Percentiles rank a stretch among this genome's conserved stretches.
These are phyloP conservation scores for Harpegnathos saltator DNA, from an alignment of 1,140 invertebrate genomes.

Conservation along the genomic window DNA sequence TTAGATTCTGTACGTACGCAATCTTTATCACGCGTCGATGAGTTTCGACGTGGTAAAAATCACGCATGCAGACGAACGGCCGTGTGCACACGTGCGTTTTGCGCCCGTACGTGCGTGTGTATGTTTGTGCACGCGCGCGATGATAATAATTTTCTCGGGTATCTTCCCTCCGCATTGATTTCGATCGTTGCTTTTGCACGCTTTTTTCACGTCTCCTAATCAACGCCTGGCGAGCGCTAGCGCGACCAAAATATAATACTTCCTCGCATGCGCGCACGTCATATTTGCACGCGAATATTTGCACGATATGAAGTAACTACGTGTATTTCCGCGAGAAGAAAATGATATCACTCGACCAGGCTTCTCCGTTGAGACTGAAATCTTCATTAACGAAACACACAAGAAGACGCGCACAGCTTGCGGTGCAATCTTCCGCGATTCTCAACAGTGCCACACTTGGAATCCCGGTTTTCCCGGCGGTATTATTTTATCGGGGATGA, in stretches of 20 bases:
- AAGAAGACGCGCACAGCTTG: too few relatives aligned
- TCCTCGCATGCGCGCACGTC: too few relatives aligned
- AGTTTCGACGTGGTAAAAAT: constrained; percentile 46
- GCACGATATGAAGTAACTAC: not conserved
- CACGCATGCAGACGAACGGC: constrained; percentile 50
- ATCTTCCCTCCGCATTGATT: constrained; percentile 67
- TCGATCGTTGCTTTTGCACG: constrained; percentile 32
- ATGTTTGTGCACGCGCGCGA: constrained; percentile 23
- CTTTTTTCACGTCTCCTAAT: constrained; percentile 48
- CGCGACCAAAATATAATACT: not conserved
- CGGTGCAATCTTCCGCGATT: too few relatives aligned
- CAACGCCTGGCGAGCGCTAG: not conserved
- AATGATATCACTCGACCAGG: not conserved
- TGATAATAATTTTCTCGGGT: constrained; percentile 67
- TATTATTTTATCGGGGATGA: too few relatives aligned
- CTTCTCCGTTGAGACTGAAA: not conserved
- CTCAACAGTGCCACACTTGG: too few relatives aligned
- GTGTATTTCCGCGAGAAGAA: not conserved
- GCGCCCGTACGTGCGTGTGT: too few relatives aligned
- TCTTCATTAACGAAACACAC: too few relatives aligned
- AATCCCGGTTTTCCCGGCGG: too few relatives aligned
- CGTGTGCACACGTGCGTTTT: not conserved
- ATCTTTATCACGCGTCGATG: constrained; percentile 67
- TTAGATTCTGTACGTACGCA: constrained; percentile 72
- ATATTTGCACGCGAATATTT: not conserved